Base-by-base conservation (phyloP, 2,888 invertebrate genomes). In the Oligia strigilis region DNA sequence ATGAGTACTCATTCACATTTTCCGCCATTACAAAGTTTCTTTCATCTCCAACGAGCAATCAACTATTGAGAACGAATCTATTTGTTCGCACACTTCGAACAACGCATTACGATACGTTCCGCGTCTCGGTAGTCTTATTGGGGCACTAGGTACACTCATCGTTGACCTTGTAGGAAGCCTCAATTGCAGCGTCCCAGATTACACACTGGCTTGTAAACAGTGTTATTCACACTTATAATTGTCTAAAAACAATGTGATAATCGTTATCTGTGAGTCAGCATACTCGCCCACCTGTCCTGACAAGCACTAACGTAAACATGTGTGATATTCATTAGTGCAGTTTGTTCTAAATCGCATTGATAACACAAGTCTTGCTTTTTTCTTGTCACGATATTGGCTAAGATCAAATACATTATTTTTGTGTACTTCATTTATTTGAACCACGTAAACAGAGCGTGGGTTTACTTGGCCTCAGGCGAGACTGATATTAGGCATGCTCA, bases 231-330 rank as follows among this genome's bases (percentile, higher is more conserved):
- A 85, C 88, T 82, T 85, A 83, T 87, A 85, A 87, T 90, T 87
- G 80, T 82, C 80, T 83, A 85, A 90, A 90, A 88, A 88, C 81
- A 85, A 87, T 86, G 86, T 89, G 88, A 91, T 93, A 91, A 88
- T 88, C 83, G 89, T 91, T 92, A 92, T 91, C 86, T 78, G 77
- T 94, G 93, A 93, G 87, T 93, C 93, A 93, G 80, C 77, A 72
- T 89, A 83, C 36, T 78, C 82, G 80, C 91, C 90, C 93, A 93
- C 93, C 92, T 92, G 90, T 80, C 78, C 78, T 87, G 82, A 85
- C 90, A 81, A 88, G 88, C 86, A 80, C 78, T 75, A 76, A 78
- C 58, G 82, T 85, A 83, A 86, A 89, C 84, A 83, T 81, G 67
- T 78, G 52, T 76, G 69, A 70, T 67, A 29, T 67, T 43, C 65